phyloP scores from a whole-genome alignment of 1,140 invertebrate genomes.

The Zaprionus nigranus region DNA sequence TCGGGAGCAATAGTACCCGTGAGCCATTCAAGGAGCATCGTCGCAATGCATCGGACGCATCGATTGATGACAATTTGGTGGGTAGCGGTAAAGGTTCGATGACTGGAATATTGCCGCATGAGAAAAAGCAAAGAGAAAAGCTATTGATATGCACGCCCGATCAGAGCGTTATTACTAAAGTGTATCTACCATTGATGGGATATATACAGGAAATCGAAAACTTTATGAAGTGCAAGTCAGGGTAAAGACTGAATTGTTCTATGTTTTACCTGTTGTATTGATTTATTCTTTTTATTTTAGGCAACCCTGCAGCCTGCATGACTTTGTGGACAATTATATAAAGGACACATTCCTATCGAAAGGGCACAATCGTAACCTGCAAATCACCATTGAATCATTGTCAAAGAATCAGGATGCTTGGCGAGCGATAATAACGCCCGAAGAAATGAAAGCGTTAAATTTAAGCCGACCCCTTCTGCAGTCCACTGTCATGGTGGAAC shows the following conservation, averaged over 20 bases:
- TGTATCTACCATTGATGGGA: slow-evolving; percentile 90
- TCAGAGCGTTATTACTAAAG: slow-evolving; percentile 90
- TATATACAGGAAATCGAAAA: slow-evolving; percentile 92
- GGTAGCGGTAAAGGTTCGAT: slow-evolving; percentile 66
- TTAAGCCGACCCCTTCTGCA: slow-evolving; percentile 89
- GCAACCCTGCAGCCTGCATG: slow-evolving; percentile 88
- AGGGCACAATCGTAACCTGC: slow-evolving; percentile 86
- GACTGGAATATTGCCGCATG: slow-evolving; percentile 58
- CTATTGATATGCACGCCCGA: slow-evolving; percentile 89
- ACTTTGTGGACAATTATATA: slow-evolving; percentile 91
- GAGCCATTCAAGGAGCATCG: slow-evolving; percentile 88
- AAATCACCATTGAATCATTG: slow-evolving; percentile 87
- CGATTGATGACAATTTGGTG: slow-evolving; percentile 70
- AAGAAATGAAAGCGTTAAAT: slow-evolving; percentile 87
- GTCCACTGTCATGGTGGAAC: slow-evolving; percentile 88
- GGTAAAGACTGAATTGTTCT: slow-evolving; percentile 83
- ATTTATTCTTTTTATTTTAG: slow-evolving; percentile 21
- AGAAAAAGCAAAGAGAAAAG: slow-evolving; percentile 85
- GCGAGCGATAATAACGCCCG: slow-evolving; percentile 88
- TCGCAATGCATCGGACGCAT: slow-evolving; percentile 82
- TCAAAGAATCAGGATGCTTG: slow-evolving; percentile 91
- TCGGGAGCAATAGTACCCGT: slow-evolving; percentile 10
- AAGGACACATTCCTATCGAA: slow-evolving; percentile 89
- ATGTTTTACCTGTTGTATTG: neutral
- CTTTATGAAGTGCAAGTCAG: slow-evolving; percentile 87